Conservation (phyloP, 2,113 vertebrate genomes). For the Ailuropoda melanoleuca region DNA sequence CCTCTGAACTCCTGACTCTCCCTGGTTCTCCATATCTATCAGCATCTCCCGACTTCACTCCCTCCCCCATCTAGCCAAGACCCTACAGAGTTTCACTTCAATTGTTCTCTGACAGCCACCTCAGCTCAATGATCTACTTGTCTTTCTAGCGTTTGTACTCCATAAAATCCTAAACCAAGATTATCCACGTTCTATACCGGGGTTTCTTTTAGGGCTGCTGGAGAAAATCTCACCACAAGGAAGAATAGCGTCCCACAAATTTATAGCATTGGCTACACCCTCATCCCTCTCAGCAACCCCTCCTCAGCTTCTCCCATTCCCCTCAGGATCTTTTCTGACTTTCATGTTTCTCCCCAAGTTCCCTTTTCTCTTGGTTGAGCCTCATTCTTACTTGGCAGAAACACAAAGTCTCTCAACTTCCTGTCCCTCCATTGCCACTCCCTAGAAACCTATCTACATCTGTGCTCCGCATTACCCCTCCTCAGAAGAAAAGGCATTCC, state of each 20-base stretch:
- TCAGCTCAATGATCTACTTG: neutral
- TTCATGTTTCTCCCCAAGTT: neutral
- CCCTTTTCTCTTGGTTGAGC: neutral
- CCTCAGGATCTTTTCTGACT: neutral
- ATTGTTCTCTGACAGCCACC: neutral
- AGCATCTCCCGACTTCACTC: neutral
- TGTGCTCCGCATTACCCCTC: neutral
- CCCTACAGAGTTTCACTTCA: neutral
- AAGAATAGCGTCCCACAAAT: neutral
- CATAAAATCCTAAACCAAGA: neutral
- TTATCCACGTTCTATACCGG: neutral
- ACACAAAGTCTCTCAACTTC: neutral
- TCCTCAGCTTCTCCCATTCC: neutral
- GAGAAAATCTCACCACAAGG: neutral
- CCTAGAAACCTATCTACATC: neutral
- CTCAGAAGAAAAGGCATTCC: neutral
- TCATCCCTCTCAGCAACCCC: neutral
- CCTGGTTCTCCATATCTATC: neutral
- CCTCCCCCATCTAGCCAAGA: neutral
- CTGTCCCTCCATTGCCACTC: neutral
- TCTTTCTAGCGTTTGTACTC: neutral
- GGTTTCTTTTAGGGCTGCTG: neutral
- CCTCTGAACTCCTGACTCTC: neutral
- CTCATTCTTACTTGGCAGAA: slow-evolving; percentile 24
- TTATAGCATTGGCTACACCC: neutral